Percentiles rank a stretch among this genome's conserved stretches.
phyloP scores from a whole-genome alignment of 2,797 vertebrate species.

The Siniperca undulata region DNA sequence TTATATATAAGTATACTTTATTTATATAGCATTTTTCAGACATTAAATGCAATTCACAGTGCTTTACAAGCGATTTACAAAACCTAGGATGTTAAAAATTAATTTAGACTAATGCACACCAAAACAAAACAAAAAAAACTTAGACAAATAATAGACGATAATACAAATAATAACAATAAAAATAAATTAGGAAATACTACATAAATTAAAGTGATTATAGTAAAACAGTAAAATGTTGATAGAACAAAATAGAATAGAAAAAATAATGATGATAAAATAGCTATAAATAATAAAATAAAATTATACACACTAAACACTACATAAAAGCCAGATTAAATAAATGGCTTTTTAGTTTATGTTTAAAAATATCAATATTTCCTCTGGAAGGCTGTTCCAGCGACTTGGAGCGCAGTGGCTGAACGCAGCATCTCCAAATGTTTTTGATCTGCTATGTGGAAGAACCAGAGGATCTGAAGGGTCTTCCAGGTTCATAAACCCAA shows the following conservation, averaged over 20 bases:
- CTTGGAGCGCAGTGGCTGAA: not conserved
- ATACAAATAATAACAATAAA: not conserved
- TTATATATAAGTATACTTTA: too few relatives aligned
- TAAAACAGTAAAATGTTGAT: not conserved
- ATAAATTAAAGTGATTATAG: not conserved
- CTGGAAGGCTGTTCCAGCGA: not conserved
- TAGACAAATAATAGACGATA: not conserved
- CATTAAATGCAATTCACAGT: not conserved
- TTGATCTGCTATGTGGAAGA: too few relatives aligned
- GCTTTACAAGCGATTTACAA: not conserved
- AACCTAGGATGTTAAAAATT: not conserved
- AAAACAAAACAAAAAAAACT: not conserved
- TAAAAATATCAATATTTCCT: not conserved
- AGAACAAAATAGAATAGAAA: not conserved
- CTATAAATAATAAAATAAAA: not conserved
- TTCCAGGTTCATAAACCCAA: too few relatives aligned
- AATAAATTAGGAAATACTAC: not conserved
- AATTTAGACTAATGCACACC: conserved; percentile 2
- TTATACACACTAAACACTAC: not conserved
- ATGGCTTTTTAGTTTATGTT: not conserved
- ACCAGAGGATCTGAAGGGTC: too few relatives aligned
- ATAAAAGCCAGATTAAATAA: not conserved
- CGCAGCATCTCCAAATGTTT: too few relatives aligned
- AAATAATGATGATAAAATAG: not conserved
- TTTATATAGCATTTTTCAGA: not conserved